Evolutionary conservation across 2,113 vertebrate genomes (phyloP).

Genomic region (Rhynchopsitta pachyrhyncha): DNA sequence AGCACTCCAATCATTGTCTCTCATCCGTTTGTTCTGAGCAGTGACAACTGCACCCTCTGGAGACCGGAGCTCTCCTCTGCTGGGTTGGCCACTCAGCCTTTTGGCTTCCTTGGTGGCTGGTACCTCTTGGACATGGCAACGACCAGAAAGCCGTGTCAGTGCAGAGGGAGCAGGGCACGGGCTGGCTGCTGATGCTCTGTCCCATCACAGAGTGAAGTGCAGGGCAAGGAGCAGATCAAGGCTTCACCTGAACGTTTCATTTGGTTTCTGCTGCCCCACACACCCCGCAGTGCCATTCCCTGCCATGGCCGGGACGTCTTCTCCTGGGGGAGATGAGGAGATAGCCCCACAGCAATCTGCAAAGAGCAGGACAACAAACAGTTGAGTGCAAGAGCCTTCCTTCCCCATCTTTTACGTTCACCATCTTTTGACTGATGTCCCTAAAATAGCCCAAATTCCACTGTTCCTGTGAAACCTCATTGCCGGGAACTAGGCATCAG

Average conservation of each 20-base stretch:
- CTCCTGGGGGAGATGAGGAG: not conserved
- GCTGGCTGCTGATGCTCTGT: not conserved
- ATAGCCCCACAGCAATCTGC: not conserved
- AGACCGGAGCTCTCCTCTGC: not conserved
- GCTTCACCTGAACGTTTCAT: not conserved
- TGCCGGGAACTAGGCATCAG: not conserved
- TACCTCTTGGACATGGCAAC: not conserved
- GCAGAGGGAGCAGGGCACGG: not conserved
- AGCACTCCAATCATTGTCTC: not conserved
- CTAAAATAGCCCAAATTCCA: conserved; percentile 9
- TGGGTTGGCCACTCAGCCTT: not conserved
- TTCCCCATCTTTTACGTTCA: conserved; percentile 22
- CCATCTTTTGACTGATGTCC: not conserved
- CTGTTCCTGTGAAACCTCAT: not conserved
- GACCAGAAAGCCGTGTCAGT: not conserved
- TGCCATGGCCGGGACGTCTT: not conserved
- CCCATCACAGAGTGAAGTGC: not conserved
- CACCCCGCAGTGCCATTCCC: not conserved
- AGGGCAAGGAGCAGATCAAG: not conserved
- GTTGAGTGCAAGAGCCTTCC: not conserved
- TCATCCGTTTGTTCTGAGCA: not conserved
- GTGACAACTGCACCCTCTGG: not conserved
- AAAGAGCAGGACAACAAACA: not conserved
- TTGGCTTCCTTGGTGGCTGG: not conserved
- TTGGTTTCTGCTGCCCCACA: not conserved